Evolutionary conservation across 1,140 invertebrate genomes (phyloP), one percentile per base, ranked within the genome.

Genomic region (Drosophila burlai): DNA sequence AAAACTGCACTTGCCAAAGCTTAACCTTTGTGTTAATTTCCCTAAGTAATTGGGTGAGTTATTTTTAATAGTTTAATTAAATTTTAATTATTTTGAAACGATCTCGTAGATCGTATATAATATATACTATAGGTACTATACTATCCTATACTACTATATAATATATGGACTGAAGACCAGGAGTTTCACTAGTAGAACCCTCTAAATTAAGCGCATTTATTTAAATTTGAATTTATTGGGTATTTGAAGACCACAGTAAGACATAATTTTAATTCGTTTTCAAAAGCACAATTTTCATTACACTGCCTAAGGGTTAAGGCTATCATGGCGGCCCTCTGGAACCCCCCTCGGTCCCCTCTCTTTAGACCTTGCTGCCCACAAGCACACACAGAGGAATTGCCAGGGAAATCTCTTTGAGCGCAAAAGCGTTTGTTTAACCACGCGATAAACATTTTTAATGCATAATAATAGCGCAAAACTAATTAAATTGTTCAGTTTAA

Each of bases 361-460:
- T 24, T 62, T 13, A 16, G 13, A 18, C n/a, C 13, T 18, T 40
- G 40, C 63, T 40, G 57, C 76, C 74, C 76, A 68, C 75, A 50
- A 31, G n/a, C 21, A 34, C 62, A 50, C 0, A 13, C 8, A 16
- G 7, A 34, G 5, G 31, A 49, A 38, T 11, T 49, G 36, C 47
- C 42, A 43, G 74, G 21, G 54, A 77, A 64, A 65, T 79, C 76
- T 79, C 24, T 66, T 79, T 72, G 66, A 55, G 59, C 15, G 65
- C 40, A 78, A 79, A 64, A 71, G 67, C 59, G 75, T 79, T 79
- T 79, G 76, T 54, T 60, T 72, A 79, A 79, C 76, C 76, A 79
- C 76, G 76, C 76, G 76, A 79, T 79, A 72, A 78, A 78, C 76
- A 79, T 79, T 78, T 79, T 79, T 79, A 79, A 79, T 79, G 76